A percentile compares a stretch with the other conserved stretches of the same genome.
Conservation (phyloP, 2,797 vertebrate genomes). For the Acrossocheilus wenchowensis region DNA sequence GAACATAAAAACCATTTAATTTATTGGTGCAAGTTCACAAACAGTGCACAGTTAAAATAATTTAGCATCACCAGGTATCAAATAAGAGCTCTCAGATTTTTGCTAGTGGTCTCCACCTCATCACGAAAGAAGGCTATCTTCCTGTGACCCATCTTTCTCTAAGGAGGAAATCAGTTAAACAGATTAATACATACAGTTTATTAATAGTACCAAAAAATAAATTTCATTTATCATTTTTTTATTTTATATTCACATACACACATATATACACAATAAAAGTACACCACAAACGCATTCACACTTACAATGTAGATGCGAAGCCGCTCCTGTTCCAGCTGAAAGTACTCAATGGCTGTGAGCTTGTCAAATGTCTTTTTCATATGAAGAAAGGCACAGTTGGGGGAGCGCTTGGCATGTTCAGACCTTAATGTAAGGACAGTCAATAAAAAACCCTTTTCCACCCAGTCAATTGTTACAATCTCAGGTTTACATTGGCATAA, state of each 20-base stretch:
- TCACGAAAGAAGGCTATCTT: constrained; percentile 75
- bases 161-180: neutral
- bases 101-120: constrained; percentile 63
- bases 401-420: constrained; percentile 76
- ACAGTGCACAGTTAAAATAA: neutral
- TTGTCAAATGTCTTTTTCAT: constrained; percentile 75
- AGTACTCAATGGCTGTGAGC: constrained; percentile 80
- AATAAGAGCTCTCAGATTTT: constrained; percentile 62
- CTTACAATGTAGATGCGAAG: constrained; percentile 80
- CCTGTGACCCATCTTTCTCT: constrained; percentile 75
- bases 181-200: neutral
- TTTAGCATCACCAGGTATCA: neutral
- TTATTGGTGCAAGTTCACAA: constrained; percentile 6
- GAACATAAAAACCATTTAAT: neutral
- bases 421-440: constrained; percentile 67
- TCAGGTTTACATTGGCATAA: neutral
- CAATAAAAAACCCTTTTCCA: neutral
- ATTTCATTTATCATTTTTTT: too few species aligned
- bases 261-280: too few species aligned
- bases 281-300: neutral
- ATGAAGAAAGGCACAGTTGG: constrained; percentile 78
- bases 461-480: neutral
- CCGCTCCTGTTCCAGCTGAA: constrained; percentile 77
- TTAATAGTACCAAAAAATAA: neutral
- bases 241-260: too few species aligned